Evolutionary conservation across 1,140 invertebrate species (phyloP).

Genomic region (Babylonia areolata): DNA sequence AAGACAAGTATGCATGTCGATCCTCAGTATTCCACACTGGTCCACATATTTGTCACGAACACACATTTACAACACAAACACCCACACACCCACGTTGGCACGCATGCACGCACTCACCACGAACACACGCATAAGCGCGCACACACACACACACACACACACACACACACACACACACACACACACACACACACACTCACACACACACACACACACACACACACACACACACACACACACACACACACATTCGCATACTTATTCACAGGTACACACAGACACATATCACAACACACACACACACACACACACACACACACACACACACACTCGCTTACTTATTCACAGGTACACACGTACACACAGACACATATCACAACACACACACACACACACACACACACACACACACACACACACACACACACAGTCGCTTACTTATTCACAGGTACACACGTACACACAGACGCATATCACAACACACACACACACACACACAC

Average conservation of each 20-base stretch:
- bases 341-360: no score
- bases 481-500: no score
- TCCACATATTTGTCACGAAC: not conserved
- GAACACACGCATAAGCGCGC: not conserved
- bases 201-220: slow-evolving; percentile 27
- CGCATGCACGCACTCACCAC: not conserved
- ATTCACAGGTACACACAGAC: not conserved
- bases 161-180: not conserved
- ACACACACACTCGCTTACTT: slow-evolving; percentile 23
- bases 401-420: not conserved
- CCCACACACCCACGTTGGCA: not conserved
- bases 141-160: slow-evolving; percentile 3
- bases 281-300: slow-evolving; percentile 8
- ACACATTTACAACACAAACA: not conserved
- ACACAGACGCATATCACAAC: no score
- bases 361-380: no score
- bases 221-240: slow-evolving; percentile 27
- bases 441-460: no score
- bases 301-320: slow-evolving; percentile 23
- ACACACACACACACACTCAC: slow-evolving; percentile 12
- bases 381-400: slow-evolving; percentile 23
- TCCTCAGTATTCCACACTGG: no score
- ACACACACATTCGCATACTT: slow-evolving; percentile 11
- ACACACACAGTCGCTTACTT: no score
- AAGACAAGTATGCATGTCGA: no score